These are phyloP conservation scores for Bradypodion pumilum DNA, from an alignment of 2,797 vertebrate species.

Conservation along the genomic window DNA sequence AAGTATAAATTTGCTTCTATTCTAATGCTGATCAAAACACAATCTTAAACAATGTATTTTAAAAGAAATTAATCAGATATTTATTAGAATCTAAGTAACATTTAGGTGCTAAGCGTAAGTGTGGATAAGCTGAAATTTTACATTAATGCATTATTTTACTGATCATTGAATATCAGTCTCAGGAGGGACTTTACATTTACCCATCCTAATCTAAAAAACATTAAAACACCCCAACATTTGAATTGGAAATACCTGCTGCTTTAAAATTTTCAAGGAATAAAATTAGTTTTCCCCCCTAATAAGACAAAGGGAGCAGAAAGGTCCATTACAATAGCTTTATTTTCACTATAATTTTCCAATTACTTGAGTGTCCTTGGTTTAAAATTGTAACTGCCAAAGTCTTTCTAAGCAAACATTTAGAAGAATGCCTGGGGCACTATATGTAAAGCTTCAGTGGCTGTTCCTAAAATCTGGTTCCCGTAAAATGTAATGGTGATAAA, in stretches of 20 bases:
- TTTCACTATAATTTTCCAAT: slow-evolving; percentile 21
- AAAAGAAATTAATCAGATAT: neutral
- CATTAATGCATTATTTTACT: neutral
- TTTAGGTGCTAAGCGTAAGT: neutral
- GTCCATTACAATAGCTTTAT: slow-evolving; percentile 11
- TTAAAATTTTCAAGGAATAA: slow-evolving; percentile 10
- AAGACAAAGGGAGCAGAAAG: slow-evolving; percentile 21
- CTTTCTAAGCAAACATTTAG: slow-evolving; percentile 20
- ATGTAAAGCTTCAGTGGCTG: slow-evolving; percentile 23
- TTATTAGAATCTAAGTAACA: neutral
- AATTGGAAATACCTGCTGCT: slow-evolving; percentile 11
- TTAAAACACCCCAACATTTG: neutral
- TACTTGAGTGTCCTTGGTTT: neutral
- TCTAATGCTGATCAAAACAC: neutral
- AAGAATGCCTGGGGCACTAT: neutral
- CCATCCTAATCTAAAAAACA: neutral
- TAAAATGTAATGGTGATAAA: slow-evolving; percentile 28
- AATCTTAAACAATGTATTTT: neutral
- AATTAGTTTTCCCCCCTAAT: slow-evolving; percentile 19
- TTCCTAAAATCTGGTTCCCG: slow-evolving; percentile 31
- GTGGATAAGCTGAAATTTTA: neutral
- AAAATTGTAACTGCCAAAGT: neutral
- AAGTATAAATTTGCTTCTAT: neutral
- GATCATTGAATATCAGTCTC: neutral
- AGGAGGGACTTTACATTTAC: neutral